Conservation (phyloP, 2,797 vertebrate genomes). For the Prunella strophiata region DNA sequence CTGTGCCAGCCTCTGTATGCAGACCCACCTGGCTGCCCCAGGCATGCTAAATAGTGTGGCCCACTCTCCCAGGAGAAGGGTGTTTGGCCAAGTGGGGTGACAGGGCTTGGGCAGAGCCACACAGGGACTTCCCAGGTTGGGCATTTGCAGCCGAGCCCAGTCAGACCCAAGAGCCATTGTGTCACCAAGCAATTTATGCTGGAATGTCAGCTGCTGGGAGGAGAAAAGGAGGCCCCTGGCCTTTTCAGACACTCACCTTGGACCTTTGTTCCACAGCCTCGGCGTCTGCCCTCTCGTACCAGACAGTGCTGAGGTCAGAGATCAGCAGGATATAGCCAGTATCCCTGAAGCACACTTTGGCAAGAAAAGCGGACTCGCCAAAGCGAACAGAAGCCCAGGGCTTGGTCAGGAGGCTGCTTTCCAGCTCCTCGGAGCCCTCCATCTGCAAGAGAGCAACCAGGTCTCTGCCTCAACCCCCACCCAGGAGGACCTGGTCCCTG, state of each 20-base stretch:
- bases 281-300: background rate
- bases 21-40: background rate
- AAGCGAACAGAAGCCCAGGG: constrained; percentile 56
- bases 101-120: background rate
- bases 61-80: background rate
- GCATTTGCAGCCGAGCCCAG: background rate
- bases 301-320: constrained; percentile 30
- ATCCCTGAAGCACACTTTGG: constrained; percentile 25
- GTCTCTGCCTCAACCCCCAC: background rate
- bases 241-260: constrained; percentile 46
- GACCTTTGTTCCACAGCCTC: constrained; percentile 38
- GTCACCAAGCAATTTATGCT: background rate
- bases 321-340: constrained; percentile 47
- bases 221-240: background rate
- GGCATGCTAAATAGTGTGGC: background rate
- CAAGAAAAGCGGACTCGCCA: background rate
- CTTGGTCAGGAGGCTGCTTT: constrained; percentile 32
- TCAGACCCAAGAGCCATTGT: background rate
- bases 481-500: background rate
- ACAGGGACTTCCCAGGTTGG: accelerated
- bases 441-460: constrained; percentile 48
- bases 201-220: background rate
- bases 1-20: background rate
- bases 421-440: constrained; percentile 18
- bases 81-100: background rate